Evolutionary conservation across 2,888 invertebrate genomes (phyloP).

Genomic region (Auanema freiburgensis): DNA sequence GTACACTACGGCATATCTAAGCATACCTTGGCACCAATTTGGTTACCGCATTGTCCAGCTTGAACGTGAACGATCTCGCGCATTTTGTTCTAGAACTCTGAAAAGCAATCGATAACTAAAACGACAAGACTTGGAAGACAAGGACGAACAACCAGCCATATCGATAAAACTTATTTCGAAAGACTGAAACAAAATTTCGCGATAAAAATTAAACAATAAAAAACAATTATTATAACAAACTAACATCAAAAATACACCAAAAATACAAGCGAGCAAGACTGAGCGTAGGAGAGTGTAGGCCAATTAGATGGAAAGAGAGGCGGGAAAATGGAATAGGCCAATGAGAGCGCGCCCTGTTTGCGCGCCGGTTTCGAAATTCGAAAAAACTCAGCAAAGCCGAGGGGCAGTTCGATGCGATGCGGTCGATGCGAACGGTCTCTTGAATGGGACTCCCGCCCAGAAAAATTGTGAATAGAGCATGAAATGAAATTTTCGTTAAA

Average conservation of each 20-base stretch:
- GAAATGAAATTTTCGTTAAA: neutral
- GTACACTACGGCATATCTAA: neutral
- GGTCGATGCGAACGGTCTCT: neutral
- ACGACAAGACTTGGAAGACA: too few relatives aligned
- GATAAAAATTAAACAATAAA: too few relatives aligned
- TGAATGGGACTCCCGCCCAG: neutral
- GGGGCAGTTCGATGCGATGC: neutral
- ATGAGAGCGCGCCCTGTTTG: neutral
- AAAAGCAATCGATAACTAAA: too few relatives aligned
- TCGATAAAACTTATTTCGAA: too few relatives aligned
- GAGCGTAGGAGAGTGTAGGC: slow-evolving; percentile 3
- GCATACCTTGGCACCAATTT: slow-evolving; percentile 85
- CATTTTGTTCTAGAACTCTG: slow-evolving; percentile 67
- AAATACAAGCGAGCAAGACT: neutral
- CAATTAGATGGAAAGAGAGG: neutral
- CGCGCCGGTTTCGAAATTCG: slow-evolving; percentile 2
- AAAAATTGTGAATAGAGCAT: neutral
- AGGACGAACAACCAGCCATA: too few relatives aligned
- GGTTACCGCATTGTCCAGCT: slow-evolving; percentile 91
- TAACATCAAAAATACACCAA: neutral
- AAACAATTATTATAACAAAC: too few relatives aligned
- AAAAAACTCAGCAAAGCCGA: slow-evolving; percentile 3
- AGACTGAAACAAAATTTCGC: too few relatives aligned
- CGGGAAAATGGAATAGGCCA: slow-evolving; percentile 2
- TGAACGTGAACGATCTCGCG: slow-evolving; percentile 93